Evolutionary conservation across 2,113 vertebrate species (phyloP).

Genomic region (Campylomormyrus tamandua): DNA sequence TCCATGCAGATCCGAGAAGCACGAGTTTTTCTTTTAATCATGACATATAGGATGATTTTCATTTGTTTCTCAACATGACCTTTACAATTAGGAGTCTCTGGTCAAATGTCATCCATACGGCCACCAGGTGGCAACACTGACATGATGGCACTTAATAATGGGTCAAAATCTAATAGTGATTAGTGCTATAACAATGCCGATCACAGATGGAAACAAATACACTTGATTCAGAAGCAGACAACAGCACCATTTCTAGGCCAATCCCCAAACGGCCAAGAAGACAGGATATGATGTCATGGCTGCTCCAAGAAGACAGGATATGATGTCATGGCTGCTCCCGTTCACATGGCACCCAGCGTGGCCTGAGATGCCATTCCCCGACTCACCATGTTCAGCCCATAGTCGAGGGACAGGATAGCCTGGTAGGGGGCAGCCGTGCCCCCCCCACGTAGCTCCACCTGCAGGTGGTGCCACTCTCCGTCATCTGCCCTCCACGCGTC

Average conservation of each 20-base stretch:
- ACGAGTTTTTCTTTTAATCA: not conserved
- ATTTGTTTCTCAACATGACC: not conserved
- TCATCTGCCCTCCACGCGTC: slow-evolving; percentile 73
- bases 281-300: too few relatives aligned
- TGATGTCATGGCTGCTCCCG: not conserved
- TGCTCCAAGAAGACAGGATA: not conserved
- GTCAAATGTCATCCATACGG: not conserved
- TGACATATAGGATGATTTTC: not conserved
- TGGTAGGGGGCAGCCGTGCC: slow-evolving; percentile 40
- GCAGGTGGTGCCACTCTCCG: slow-evolving; percentile 79
- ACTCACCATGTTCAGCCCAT: slow-evolving; percentile 73
- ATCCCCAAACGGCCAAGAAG: not conserved
- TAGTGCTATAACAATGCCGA: not conserved
- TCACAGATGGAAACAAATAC: not conserved
- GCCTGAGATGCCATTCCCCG: not conserved
- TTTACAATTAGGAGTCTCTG: not conserved
- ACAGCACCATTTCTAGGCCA: not conserved
- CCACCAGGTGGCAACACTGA: not conserved
- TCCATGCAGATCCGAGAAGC: not conserved
- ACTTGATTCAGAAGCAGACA: not conserved
- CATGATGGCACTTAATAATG: not conserved
- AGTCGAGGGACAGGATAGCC: slow-evolving; percentile 71
- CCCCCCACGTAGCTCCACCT: slow-evolving; percentile 64
- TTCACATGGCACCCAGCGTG: not conserved
- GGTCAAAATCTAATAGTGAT: not conserved